Percentiles rank a stretch among this genome's conserved stretches.
Conservation (phyloP, 2,888 invertebrate genomes). For the Amphipoea oculea region DNA sequence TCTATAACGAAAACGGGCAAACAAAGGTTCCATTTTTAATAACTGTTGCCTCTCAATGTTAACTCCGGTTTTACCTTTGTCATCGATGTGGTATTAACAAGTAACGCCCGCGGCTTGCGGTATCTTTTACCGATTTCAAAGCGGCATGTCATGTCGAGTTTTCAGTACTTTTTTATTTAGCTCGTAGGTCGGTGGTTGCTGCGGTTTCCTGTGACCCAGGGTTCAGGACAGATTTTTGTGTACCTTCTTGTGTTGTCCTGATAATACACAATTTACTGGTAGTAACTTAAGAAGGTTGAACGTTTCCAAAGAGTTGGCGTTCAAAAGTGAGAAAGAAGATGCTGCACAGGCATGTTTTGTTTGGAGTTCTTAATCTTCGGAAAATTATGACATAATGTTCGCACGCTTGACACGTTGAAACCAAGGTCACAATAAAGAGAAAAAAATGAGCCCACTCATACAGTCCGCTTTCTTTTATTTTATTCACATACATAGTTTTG, state of each 20-base stretch:
- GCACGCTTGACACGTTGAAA: neutral
- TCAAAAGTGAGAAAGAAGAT: neutral
- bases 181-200: neutral
- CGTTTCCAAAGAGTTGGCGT: neutral
- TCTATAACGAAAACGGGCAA: neutral
- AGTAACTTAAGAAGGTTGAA: neutral
- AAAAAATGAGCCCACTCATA: neutral
- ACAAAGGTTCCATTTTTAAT: constrained; percentile 16
- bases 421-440: neutral
- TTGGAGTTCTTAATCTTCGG: neutral
- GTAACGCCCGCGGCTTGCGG: constrained; percentile 17
- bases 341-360: neutral
- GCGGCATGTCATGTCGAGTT: constrained; percentile 12
- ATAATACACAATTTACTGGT: neutral
- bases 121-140: constrained; percentile 24
- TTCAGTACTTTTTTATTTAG: constrained; percentile 32
- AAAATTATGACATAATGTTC: neutral
- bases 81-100: constrained; percentile 40
- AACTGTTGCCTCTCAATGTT: neutral
- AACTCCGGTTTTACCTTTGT: constrained; percentile 21
- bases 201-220: constrained; percentile 22
- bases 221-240: neutral
- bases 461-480: neutral
- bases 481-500: neutral
- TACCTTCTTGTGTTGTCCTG: neutral